A percentile compares a stretch with the other conserved stretches of the same genome.
phyloP scores from a whole-genome alignment of 2,888 invertebrate genomes.

The Maniola hyperantus region DNA sequence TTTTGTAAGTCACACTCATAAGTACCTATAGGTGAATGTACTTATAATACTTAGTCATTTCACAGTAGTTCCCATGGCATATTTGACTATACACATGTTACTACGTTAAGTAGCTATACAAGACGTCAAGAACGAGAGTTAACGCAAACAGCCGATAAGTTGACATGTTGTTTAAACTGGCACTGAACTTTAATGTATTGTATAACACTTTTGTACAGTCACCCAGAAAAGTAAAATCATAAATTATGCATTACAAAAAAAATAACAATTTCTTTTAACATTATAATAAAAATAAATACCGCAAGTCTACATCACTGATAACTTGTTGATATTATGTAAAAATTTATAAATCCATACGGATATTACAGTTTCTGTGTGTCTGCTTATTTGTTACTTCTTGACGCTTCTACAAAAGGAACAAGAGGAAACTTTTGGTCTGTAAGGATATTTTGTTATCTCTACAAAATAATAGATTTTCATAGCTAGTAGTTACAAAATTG shows the following conservation, averaged over 20 bases:
- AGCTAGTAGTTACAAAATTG: no score
- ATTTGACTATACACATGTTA: conserved; percentile 30
- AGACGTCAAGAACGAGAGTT: conserved; percentile 19
- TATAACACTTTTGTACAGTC: conserved; percentile 10
- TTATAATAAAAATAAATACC: no score
- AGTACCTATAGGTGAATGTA: conserved; percentile 14
- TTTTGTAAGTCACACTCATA: background rate
- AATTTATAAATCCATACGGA: no score
- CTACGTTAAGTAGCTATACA: conserved; percentile 30
- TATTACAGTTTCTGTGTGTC: no score
- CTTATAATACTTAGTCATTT: conserved; percentile 2
- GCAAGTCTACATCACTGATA: no score
- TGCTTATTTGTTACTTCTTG: no score
- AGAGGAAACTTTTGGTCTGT: no score
- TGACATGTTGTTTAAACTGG: conserved; percentile 37
- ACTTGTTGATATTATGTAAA: no score
- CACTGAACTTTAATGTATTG: conserved; percentile 33
- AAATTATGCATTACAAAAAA: background rate
- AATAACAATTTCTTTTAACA: no score
- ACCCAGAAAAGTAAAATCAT: background rate
- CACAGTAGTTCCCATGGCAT: conserved; percentile 30
- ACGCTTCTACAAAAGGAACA: no score
- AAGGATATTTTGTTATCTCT: no score
- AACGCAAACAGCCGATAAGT: conserved; percentile 32
- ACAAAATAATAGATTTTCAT: no score